Evolutionary conservation across 2,113 vertebrate species (phyloP).

Genomic region (Collichthys lucidus): DNA sequence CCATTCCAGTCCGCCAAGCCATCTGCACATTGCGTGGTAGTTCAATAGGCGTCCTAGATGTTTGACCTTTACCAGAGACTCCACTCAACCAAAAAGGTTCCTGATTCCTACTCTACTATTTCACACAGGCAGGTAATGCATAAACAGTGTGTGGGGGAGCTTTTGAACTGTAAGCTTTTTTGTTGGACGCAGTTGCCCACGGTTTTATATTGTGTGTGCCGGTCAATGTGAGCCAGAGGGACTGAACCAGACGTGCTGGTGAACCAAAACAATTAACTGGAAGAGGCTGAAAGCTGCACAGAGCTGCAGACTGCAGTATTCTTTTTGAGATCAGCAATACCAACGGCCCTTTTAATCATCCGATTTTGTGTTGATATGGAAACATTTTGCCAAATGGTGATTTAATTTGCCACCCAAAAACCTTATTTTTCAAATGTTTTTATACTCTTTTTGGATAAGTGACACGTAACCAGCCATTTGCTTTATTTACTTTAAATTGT

Average conservation of each 20-base stretch:
- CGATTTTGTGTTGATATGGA: background rate
- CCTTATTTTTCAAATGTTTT: background rate
- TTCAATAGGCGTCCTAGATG: background rate
- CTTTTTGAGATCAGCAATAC: constrained; percentile 11
- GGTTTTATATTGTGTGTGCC: constrained; percentile 17
- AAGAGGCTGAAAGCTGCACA: constrained; percentile 32
- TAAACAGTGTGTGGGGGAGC: constrained; percentile 35
- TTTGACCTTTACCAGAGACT: constrained; percentile 8
- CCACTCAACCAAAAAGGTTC: constrained; percentile 10
- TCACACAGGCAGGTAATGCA: constrained; percentile 29
- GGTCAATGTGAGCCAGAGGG: constrained; percentile 29
- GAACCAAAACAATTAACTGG: constrained; percentile 59
- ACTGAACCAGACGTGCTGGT: constrained; percentile 42
- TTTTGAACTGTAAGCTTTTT: constrained; percentile 32
- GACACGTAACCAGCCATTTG: background rate
- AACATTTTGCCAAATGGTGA: constrained; percentile 12
- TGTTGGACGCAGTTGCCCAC: constrained; percentile 45
- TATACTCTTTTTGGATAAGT: background rate
- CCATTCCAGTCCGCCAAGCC: too few relatives aligned
- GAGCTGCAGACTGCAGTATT: constrained; percentile 22
- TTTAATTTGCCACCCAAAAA: constrained; percentile 24
- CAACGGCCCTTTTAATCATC: background rate
- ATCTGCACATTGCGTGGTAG: too few relatives aligned
- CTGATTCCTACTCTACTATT: background rate
- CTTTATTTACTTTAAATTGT: background rate